These are phyloP conservation scores for Dascillus cervinus DNA, from an alignment of 2,888 invertebrate species.

Conservation along the genomic window DNA sequence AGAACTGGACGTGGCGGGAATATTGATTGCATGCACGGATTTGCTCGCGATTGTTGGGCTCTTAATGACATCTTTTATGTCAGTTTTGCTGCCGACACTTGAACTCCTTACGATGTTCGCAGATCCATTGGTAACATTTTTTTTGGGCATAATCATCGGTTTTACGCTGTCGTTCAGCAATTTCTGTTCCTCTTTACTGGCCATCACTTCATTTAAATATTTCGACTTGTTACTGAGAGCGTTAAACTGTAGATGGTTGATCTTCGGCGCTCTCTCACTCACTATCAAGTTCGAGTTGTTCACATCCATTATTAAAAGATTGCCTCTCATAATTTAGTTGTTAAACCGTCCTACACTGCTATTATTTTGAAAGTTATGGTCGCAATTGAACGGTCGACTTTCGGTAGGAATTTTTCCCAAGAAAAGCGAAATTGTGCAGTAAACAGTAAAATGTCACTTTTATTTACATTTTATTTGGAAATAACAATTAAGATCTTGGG, in stretches of 20 bases:
- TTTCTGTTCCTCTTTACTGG: slow-evolving; percentile 10
- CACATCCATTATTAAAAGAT: slow-evolving; percentile 6
- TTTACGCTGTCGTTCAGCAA: slow-evolving; percentile 7
- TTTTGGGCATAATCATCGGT: slow-evolving; percentile 7
- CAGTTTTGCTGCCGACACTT: not conserved
- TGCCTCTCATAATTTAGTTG: slow-evolving; percentile 21
- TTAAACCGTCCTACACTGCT: slow-evolving; percentile 20
- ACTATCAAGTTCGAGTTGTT: slow-evolving; percentile 18
- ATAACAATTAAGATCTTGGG: no score
- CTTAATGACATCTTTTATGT: no score
- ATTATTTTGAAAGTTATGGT: no score
- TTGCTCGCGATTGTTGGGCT: no score
- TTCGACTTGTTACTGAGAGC: slow-evolving; percentile 9
- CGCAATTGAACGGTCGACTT: no score
- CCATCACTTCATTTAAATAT: slow-evolving; percentile 8
- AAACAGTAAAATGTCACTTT: no score
- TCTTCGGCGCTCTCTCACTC: slow-evolving; percentile 14
- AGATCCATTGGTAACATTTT: not conserved
- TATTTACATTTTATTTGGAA: no score
- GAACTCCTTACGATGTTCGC: not conserved
- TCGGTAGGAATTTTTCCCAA: no score
- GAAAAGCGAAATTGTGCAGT: no score
- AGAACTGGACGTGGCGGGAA: no score
- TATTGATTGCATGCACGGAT: no score
- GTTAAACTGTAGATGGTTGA: slow-evolving; percentile 17